phyloP scores from a whole-genome alignment of 1,140 invertebrate species.

The Drosophila tsacasi region DNA sequence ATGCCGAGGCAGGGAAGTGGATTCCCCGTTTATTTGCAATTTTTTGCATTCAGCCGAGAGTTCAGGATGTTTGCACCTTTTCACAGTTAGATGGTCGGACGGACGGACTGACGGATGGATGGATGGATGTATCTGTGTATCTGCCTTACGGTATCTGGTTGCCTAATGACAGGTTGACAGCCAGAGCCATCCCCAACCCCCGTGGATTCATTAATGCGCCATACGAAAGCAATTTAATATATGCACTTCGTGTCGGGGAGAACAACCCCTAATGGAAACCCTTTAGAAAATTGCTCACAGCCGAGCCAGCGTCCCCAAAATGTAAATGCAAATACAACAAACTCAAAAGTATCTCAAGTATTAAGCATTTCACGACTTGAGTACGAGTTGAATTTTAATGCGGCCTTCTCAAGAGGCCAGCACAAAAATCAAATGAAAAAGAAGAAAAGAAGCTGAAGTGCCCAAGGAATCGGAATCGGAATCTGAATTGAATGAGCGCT shows the following conservation, averaged over 20 bases:
- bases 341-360: constrained; percentile 75
- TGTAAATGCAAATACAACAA: constrained; percentile 66
- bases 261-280: constrained; percentile 70
- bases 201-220: constrained; percentile 61
- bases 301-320: constrained; percentile 38
- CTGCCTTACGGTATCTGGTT: constrained; percentile 39
- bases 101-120: constrained; percentile 20
- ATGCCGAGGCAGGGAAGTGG: constrained; percentile 22
- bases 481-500: constrained; percentile 39
- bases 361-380: constrained; percentile 69
- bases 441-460: constrained; percentile 45
- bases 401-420: constrained; percentile 50
- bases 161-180: constrained; percentile 71
- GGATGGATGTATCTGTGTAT: constrained; percentile 25
- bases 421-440: constrained; percentile 23
- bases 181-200: constrained; percentile 3
- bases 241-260: constrained; percentile 35
- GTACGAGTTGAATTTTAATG: constrained; percentile 75
- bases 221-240: constrained; percentile 78
- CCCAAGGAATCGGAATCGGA: constrained; percentile 38
- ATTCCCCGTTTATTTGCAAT: constrained; percentile 49
- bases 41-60: constrained; percentile 47
- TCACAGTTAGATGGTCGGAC: constrained; percentile 35
- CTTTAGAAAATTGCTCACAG: constrained; percentile 53
- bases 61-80: constrained; percentile 75